These are phyloP conservation scores for Daktulosphaira vitifoliae DNA, from an alignment of 1,140 invertebrate species.

Conservation along the genomic window DNA sequence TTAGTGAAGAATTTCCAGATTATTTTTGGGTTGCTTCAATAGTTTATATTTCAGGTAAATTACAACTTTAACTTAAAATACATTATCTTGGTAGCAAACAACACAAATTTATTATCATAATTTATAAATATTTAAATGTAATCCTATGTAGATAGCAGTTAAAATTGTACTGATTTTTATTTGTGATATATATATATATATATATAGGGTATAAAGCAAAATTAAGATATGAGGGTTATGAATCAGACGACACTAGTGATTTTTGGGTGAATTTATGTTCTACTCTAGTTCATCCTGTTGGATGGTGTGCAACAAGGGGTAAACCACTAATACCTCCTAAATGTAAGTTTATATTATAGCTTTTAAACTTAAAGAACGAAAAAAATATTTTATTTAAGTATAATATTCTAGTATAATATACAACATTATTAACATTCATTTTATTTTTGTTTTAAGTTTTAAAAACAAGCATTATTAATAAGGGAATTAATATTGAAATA, in stretches of 20 bases:
- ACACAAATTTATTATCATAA: too few relatives aligned
- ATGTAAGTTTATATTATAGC: constrained; percentile 55
- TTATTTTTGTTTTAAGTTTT: too few relatives aligned
- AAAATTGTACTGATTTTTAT: too few relatives aligned
- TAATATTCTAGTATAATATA: constrained; percentile 19
- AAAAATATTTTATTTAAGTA: too few relatives aligned
- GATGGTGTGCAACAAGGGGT: constrained; percentile 91
- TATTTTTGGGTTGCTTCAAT: constrained; percentile 94
- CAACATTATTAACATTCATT: too few relatives aligned
- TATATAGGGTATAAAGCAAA: constrained; percentile 76
- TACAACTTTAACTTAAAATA: background rate
- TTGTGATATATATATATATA: too few relatives aligned
- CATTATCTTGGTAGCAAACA: too few relatives aligned
- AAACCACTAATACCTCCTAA: constrained; percentile 89
- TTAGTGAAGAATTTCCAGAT: constrained; percentile 64
- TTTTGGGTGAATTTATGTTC: constrained; percentile 94
- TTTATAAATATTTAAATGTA: too few relatives aligned
- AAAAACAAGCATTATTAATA: too few relatives aligned
- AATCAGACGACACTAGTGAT: constrained; percentile 74
- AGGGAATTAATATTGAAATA: too few relatives aligned
- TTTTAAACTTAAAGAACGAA: too few relatives aligned
- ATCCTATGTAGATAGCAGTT: too few relatives aligned
- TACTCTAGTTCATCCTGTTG: constrained; percentile 86
- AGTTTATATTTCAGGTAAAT: constrained; percentile 63
- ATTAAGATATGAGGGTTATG: constrained; percentile 89